These are phyloP conservation scores for Eustalomyia histrio DNA, from an alignment of 2,888 invertebrate species.

Conservation along the genomic window DNA sequence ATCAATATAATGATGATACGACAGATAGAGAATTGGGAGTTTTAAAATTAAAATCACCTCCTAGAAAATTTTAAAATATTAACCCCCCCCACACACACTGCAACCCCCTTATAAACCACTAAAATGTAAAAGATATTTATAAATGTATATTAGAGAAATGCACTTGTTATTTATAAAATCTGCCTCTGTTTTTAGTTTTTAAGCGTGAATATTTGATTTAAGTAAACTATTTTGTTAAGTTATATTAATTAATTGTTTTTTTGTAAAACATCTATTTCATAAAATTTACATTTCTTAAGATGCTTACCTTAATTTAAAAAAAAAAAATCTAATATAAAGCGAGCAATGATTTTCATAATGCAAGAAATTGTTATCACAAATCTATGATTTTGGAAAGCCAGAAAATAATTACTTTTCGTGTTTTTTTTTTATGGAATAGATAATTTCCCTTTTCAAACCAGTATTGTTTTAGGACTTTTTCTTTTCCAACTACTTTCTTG, in stretches of 20 bases:
- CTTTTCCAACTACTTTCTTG: constrained; percentile 8
- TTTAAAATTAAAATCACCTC: constrained; percentile 78
- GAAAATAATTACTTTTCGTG: too few relatives aligned
- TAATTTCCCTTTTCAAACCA: constrained; percentile 30
- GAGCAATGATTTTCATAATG: too few relatives aligned
- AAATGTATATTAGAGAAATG: constrained; percentile 18
- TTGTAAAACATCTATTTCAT: not conserved
- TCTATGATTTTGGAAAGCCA: too few relatives aligned
- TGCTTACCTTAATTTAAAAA: too few relatives aligned
- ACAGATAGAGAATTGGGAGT: constrained; percentile 69
- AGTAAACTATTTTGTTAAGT: not conserved
- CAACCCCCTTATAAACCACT: too few relatives aligned
- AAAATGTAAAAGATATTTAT: not conserved
- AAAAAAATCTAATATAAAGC: too few relatives aligned
- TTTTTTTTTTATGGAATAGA: too few relatives aligned
- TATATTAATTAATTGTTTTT: not conserved
- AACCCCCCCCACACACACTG: not conserved
- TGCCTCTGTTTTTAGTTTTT: not conserved
- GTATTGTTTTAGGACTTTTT: constrained; percentile 48
- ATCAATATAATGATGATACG: not conserved
- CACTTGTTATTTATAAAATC: constrained; percentile 47
- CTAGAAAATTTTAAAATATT: constrained; percentile 73
- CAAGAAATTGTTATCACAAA: too few relatives aligned
- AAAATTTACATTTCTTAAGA: too few relatives aligned
- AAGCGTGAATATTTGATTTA: not conserved